phyloP scores from a whole-genome alignment of 2,113 vertebrate species.

The Anser cygnoides region DNA sequence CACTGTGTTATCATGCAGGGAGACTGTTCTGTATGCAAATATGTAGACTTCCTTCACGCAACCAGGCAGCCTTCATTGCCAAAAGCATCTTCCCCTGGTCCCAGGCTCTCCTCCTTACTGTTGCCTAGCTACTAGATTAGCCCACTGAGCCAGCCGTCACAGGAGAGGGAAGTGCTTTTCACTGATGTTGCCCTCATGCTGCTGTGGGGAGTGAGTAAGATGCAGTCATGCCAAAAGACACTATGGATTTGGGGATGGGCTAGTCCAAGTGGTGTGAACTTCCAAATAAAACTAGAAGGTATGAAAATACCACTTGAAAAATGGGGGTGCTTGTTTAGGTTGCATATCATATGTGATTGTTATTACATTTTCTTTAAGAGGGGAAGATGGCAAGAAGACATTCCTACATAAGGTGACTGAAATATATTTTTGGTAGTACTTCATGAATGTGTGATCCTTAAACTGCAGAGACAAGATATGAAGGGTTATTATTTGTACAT shows the following conservation, averaged over 20 bases:
- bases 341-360: neutral
- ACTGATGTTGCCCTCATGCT: neutral
- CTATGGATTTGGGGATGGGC: neutral
- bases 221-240: neutral
- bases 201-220: neutral
- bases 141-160: neutral
- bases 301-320: neutral
- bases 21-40: neutral
- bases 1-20: neutral
- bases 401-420: neutral
- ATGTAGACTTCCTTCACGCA: neutral
- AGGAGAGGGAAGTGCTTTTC: neutral
- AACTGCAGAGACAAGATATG: neutral
- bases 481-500: neutral
- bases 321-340: neutral
- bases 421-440: neutral
- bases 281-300: neutral
- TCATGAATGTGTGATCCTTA: neutral
- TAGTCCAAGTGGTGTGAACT: neutral
- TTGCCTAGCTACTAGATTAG: conserved; percentile 10
- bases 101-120: neutral
- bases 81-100: neutral
- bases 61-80: neutral
- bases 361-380: neutral
- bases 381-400: neutral